Evolutionary conservation across 2,113 vertebrate genomes (phyloP).

Genomic region (Thamnophis sirtalis): DNA sequence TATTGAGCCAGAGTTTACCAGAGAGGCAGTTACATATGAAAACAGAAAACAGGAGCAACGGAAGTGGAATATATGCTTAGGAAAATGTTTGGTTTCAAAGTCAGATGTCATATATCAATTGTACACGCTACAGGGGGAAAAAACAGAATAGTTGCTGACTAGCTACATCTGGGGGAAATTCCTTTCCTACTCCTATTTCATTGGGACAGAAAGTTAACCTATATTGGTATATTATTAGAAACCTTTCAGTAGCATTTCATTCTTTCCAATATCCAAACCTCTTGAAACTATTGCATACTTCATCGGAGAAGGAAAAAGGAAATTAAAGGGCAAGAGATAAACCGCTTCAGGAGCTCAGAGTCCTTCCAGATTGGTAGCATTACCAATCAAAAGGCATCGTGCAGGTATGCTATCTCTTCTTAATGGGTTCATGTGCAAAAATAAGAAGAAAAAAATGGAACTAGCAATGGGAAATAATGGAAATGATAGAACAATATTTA

Average conservation of each 20-base stretch:
- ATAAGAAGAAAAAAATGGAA: background rate
- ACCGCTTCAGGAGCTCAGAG: background rate
- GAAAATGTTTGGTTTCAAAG: background rate
- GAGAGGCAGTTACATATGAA: background rate
- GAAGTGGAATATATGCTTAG: background rate
- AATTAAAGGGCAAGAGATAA: background rate
- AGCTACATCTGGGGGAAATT: background rate
- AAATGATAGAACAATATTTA: background rate
- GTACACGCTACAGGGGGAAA: background rate
- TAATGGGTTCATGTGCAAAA: background rate
- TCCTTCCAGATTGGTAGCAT: background rate
- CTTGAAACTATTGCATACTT: background rate
- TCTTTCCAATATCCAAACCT: background rate
- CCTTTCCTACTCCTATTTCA: background rate
- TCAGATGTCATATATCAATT: background rate
- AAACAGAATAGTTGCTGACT: background rate
- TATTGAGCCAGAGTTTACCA: background rate
- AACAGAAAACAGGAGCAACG: background rate
- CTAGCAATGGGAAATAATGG: background rate
- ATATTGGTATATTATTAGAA: background rate
- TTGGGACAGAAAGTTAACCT: background rate
- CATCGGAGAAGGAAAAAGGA: background rate
- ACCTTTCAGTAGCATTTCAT: background rate
- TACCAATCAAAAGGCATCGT: background rate
- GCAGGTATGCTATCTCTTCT: background rate